These are phyloP conservation scores for Pseudachorutes palmiensis DNA, from an alignment of 1,140 invertebrate genomes.

Conservation along the genomic window DNA sequence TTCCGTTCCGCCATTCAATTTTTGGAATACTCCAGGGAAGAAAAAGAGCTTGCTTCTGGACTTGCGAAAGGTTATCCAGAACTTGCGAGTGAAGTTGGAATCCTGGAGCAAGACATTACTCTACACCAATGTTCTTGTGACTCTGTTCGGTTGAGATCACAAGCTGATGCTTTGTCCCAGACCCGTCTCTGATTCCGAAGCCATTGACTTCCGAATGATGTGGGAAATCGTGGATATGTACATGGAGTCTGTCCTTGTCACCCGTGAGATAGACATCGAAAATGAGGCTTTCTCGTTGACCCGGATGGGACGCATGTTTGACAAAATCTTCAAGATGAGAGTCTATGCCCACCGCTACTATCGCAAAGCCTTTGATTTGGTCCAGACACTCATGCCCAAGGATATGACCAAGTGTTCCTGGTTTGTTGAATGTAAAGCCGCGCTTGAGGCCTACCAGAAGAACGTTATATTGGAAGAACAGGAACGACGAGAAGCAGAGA, in stretches of 20 bases:
- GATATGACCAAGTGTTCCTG: constrained; percentile 4
- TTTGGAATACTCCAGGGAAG: constrained; percentile 3
- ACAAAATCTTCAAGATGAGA: constrained; percentile 14
- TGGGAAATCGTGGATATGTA: constrained; percentile 18
- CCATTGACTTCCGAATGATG: constrained; percentile 11
- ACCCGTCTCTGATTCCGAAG: constrained; percentile 4
- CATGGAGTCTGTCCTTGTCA: constrained; percentile 2
- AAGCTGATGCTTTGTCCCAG: constrained; percentile 4
- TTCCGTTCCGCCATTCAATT: background rate
- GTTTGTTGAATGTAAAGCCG: constrained; percentile 7
- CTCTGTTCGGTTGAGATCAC: background rate
- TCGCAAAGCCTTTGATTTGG: constrained; percentile 19
- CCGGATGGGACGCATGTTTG: constrained; percentile 1
- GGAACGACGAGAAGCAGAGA: background rate
- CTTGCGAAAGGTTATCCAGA: background rate
- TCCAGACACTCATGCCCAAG: background rate
- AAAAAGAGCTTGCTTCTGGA: background rate
- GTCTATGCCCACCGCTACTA: constrained; percentile 12
- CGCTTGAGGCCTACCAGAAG: constrained; percentile 9
- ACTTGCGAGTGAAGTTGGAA: background rate
- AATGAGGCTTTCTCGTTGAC: constrained; percentile 15
- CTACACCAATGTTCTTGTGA: constrained; percentile 1
- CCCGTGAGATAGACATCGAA: constrained; percentile 17
- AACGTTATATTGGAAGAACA: constrained; percentile 5
- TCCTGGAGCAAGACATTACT: background rate